Evolutionary conservation across 2,113 vertebrate genomes (phyloP), one percentile per base, ranked within the genome.

Genomic region (Galeopterus variegatus): DNA sequence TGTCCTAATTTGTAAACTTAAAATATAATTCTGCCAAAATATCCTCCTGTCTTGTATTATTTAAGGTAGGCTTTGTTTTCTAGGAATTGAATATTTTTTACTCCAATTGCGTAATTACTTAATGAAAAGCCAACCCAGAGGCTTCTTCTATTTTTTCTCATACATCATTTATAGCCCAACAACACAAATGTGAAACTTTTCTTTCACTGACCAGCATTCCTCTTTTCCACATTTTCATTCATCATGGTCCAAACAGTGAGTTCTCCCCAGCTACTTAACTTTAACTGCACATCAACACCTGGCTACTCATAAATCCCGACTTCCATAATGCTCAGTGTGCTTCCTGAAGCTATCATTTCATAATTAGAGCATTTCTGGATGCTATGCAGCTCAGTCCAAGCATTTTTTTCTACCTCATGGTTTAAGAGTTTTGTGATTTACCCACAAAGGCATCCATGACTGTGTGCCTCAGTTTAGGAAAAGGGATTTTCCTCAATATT

Each of bases 401-500:
- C 3, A 12, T 69, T 69, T 58, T 8, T 8, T 15, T 62, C 13
- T 76, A 21, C 56, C 18, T 76, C 21, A 48, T 5, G 41, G 6
- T 26, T 86, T n/a, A 9, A 19, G 13, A 41, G 19, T 41, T 28
- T 81, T 36, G 36, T 65, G 4, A 0, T 9, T 73, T 4, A 17
- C 4, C 10, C 12, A 48, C 15, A 52, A 31, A 14, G 6, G 21
- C 21, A 52, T 36, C 7, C 18, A 21, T 33, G 7, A 17, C 11
- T 6, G 3, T 50, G 50, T 36, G 3, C 1, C 9, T 58, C 1
- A 11, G 6, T 73, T 81, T 86, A 33, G 31, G 48, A 54, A 83
- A 15, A 9, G 0, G 0, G 0, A 9, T 5, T 15, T 7, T 11
- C 17, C n/a, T 21, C 24, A 86, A 1, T 31, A 21, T 58, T 41